Conservation (phyloP, 2,113 vertebrate species). For the Sceloporus tristichus region DNA sequence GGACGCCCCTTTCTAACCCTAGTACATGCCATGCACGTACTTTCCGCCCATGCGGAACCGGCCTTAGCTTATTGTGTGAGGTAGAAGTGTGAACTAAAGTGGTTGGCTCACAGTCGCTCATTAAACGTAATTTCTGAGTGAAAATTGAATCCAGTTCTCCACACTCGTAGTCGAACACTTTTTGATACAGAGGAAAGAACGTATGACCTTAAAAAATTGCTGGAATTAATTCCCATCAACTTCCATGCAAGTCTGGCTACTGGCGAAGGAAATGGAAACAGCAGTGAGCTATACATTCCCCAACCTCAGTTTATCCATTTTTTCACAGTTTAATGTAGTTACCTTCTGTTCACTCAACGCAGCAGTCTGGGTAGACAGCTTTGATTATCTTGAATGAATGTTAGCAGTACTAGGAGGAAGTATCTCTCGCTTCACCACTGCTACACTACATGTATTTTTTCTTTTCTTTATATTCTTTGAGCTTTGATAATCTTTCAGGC, state of each 20-base stretch:
- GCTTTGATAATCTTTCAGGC: constrained; percentile 1
- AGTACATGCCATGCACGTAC: too few species aligned
- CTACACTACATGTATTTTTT: background rate
- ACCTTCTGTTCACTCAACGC: background rate
- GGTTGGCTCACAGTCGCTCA: background rate
- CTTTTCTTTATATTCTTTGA: background rate
- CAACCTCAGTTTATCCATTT: background rate
- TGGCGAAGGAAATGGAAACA: background rate
- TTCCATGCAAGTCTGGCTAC: background rate
- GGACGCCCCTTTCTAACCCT: too few species aligned
- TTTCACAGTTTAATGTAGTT: background rate
- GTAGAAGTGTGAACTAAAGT: background rate
- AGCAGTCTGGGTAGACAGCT: background rate
- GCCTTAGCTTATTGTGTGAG: background rate
- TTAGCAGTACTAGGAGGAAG: background rate
- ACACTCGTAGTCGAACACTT: background rate
- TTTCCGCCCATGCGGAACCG: background rate
- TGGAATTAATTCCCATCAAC: background rate
- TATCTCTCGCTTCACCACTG: background rate
- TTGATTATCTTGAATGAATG: constrained; percentile 20
- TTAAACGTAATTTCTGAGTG: background rate
- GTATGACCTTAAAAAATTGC: background rate
- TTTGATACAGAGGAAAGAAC: background rate
- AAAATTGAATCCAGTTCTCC: background rate
- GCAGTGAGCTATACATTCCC: background rate